Conservation (phyloP, 2,113 vertebrate species). For the Naja naja region DNA sequence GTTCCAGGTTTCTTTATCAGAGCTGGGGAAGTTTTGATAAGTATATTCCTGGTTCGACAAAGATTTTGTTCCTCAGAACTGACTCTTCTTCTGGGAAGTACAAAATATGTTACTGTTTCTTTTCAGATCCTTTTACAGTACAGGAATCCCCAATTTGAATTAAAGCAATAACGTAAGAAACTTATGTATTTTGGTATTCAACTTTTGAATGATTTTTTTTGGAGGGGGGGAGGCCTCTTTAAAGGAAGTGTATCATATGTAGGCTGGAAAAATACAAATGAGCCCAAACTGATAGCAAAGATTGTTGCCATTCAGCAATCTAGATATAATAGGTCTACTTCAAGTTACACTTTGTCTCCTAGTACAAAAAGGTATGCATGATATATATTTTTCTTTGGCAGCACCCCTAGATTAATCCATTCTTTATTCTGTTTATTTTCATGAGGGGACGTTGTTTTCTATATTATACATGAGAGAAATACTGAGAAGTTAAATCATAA, state of each 20-base stretch:
- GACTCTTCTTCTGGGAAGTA: neutral
- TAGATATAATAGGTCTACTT: neutral
- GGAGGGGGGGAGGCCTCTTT: neutral
- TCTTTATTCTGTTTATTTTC: neutral
- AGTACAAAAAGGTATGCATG: neutral
- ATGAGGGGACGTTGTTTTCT: neutral
- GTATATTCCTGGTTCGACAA: neutral
- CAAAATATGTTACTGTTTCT: neutral
- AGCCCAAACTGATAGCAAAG: neutral
- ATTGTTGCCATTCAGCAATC: neutral
- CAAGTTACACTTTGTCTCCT: neutral
- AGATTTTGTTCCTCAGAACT: accelerated
- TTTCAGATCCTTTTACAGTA: neutral
- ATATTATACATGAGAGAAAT: neutral
- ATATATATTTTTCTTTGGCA: neutral
- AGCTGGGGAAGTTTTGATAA: neutral
- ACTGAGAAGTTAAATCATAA: neutral
- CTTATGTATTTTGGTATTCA: too few species aligned
- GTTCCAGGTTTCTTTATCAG: neutral
- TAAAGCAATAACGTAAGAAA: neutral
- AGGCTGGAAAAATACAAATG: neutral
- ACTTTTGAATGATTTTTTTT: neutral
- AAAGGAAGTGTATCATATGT: neutral
- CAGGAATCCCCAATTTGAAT: neutral
- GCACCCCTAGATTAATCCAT: neutral